Base-by-base conservation (phyloP, 2,113 vertebrate species). In the Cairina moschata region DNA sequence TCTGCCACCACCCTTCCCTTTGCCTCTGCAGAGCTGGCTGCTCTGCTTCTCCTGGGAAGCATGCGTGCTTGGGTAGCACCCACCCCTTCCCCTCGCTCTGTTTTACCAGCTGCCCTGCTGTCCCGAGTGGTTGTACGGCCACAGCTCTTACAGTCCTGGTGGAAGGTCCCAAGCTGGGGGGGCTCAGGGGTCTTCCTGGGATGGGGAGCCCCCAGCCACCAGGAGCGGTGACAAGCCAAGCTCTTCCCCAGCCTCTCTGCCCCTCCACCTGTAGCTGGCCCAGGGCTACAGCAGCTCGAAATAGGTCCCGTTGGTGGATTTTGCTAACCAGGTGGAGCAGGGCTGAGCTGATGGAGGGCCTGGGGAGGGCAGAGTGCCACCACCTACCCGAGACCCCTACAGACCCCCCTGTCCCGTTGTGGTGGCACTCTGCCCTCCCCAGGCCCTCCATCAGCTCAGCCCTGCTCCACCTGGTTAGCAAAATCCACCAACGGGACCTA, bases 41-140 rank as follows among this genome's bases (percentile, higher is more conserved):
- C 92, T 90, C 91, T 96, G 83, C 86, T 78, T 40, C 79, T 93
- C 83, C 89, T 36, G 90, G 93, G 88, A 94, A 46, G 20, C 60
- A 78, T 7, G 91, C 78, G 55, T 56, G 91, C 96, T 95, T 95
- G 94, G 91, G 71, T 95, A 66, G 86, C 88, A 87, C 60, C 7
- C 20, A 42, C 40, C 17, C 38, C 56, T 46, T 60, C 17, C 73
- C 62, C 36, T 13, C 4, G 23, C 48, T 46, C 76, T 72, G 8
- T 58, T 81, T 11, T 55, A 38, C 56, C 68, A 62, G 60, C 29
- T 90, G 73, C 54, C 54, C 80, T 58, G 25, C 28, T 36, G 32
- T 78, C 73, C 79, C 21, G 3, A 79, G 29, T 20, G 84, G 60
- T 75, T 78, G 7, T 32, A 31, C 4, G 73, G 71, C 72, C 38